Evolutionary conservation across 1,140 invertebrate species (phyloP).

Genomic region (Caenorhabditis inopinata): DNA sequence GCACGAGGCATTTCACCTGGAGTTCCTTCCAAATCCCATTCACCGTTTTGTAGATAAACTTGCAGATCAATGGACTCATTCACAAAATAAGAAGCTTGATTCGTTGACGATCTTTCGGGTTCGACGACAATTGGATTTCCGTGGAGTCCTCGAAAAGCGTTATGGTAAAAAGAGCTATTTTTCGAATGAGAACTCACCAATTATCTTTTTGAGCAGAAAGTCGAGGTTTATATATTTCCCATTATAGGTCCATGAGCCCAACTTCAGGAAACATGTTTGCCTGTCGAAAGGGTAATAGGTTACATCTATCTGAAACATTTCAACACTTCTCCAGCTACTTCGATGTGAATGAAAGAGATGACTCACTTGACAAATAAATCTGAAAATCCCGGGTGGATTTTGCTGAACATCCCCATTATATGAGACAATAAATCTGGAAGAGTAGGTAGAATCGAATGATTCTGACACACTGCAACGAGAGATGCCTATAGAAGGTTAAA

Average conservation of each 20-base stretch:
- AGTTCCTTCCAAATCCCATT: conserved; percentile 41
- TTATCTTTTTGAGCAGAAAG: conserved; percentile 11
- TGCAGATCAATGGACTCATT: conserved; percentile 44
- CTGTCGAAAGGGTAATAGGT: conserved; percentile 45
- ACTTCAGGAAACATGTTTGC: conserved; percentile 44
- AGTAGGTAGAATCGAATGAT: conserved; percentile 42
- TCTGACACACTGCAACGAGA: conserved; percentile 35
- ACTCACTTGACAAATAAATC: conserved; percentile 30
- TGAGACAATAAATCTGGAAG: conserved; percentile 37
- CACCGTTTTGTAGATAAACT: conserved; percentile 42
- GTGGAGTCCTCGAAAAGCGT: neutral
- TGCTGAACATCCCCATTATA: conserved; percentile 40
- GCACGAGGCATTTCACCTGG: neutral
- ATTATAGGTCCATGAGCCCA: conserved; percentile 42
- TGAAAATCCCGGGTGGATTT: conserved; percentile 42
- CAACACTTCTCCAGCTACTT: too few relatives aligned
- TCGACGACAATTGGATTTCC: neutral
- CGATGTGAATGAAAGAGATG: neutral
- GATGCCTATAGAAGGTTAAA: neutral
- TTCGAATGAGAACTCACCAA: neutral
- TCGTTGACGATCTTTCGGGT: neutral
- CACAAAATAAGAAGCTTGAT: conserved; percentile 2
- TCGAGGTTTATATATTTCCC: conserved; percentile 41
- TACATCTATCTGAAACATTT: conserved; percentile 28
- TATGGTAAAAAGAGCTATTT: neutral